Evolutionary conservation across 2,888 invertebrate species (phyloP).

Genomic region (Rhagium mordax): DNA sequence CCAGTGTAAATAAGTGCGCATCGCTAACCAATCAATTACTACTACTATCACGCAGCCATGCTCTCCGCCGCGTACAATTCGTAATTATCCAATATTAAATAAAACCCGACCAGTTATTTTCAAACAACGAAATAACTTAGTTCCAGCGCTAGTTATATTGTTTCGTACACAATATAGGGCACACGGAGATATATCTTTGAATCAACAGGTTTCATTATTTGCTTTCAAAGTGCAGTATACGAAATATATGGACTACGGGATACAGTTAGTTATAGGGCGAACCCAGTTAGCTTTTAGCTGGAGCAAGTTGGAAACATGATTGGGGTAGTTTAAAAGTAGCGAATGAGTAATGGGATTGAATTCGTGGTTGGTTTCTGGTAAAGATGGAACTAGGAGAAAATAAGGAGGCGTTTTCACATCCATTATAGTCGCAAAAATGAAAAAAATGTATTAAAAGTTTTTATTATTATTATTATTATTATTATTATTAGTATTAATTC

Average conservation of each 20-base stretch:
- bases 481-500: too few relatives aligned
- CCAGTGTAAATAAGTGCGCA: too few relatives aligned
- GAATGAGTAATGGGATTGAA: too few relatives aligned
- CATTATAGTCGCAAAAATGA: too few relatives aligned
- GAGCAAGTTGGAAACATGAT: neutral
- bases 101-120: neutral
- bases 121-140: neutral
- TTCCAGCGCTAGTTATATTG: neutral
- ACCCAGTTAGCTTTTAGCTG: neutral
- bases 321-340: too few relatives aligned
- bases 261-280: constrained; percentile 1
- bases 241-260: constrained; percentile 18
- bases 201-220: constrained; percentile 31
- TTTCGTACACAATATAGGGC: neutral
- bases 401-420: too few relatives aligned
- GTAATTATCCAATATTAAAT: constrained; percentile 1
- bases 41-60: too few relatives aligned
- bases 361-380: too few relatives aligned
- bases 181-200: constrained; percentile 6
- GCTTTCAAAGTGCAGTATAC: constrained; percentile 6
- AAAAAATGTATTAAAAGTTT: too few relatives aligned
- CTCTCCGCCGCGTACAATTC: neutral
- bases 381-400: too few relatives aligned
- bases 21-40: too few relatives aligned
- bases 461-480: too few relatives aligned